These are phyloP conservation scores for Dicyrtomina minuta DNA, from an alignment of 2,888 invertebrate species.

Conservation along the genomic window DNA sequence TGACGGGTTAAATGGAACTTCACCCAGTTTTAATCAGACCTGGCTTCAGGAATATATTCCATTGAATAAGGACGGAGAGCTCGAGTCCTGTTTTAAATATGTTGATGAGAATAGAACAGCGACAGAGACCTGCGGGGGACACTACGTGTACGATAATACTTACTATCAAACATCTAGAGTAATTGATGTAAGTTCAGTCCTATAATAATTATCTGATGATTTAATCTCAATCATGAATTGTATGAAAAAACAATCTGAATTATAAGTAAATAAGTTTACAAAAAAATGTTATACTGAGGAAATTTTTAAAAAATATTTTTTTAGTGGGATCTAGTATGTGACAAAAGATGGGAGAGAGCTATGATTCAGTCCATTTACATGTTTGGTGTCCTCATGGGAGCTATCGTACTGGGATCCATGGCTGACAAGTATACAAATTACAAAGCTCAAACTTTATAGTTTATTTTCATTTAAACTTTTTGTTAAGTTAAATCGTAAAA, in stretches of 20 bases:
- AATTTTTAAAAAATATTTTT: no score
- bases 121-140: constrained; percentile 56
- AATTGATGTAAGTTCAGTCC: constrained; percentile 65
- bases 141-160: constrained; percentile 71
- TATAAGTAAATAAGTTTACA: no score
- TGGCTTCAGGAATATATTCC: constrained; percentile 61
- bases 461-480: no score
- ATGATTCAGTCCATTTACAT: constrained; percentile 70
- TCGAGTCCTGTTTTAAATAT: constrained; percentile 65
- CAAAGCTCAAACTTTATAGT: no score
- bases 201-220: no score
- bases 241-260: no score
- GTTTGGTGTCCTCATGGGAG: constrained; percentile 80
- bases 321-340: constrained; percentile 81
- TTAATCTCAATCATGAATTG: no score
- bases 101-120: no score
- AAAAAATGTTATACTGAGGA: no score
- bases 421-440: constrained; percentile 78
- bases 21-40: constrained; percentile 31
- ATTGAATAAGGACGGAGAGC: constrained; percentile 61
- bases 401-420: constrained; percentile 72
- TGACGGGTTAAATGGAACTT: constrained; percentile 25
- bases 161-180: constrained; percentile 72
- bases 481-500: no score
- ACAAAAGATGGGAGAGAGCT: constrained; percentile 77